Evolutionary conservation across 1,140 invertebrate genomes (phyloP).

Genomic region (Leucophenga varia): DNA sequence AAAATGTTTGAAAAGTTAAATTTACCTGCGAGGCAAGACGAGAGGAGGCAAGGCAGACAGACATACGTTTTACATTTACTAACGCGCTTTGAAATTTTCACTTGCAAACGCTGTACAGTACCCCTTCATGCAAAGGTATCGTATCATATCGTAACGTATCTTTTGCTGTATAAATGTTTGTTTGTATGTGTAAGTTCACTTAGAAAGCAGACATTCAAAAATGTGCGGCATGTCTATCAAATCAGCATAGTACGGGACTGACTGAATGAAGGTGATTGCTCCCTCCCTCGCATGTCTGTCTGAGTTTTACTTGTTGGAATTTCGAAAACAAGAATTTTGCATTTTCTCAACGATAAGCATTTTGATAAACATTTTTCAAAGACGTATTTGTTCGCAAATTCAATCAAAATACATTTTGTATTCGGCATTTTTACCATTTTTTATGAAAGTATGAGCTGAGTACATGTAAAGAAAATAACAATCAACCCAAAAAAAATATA

Average conservation of each 20-base stretch:
- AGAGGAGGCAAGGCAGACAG: slow-evolving; percentile 31
- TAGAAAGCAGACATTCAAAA: slow-evolving; percentile 42
- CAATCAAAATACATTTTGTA: no score
- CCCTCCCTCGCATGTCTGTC: background rate
- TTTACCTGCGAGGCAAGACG: slow-evolving; percentile 46
- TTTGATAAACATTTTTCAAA: slow-evolving; percentile 40
- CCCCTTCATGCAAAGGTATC: no score
- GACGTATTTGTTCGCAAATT: no score
- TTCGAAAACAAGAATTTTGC: slow-evolving; percentile 45
- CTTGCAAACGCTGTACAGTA: no score
- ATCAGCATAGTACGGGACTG: no score
- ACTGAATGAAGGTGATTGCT: slow-evolving; percentile 2
- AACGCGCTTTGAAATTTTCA: no score
- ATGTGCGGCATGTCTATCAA: slow-evolving; percentile 38
- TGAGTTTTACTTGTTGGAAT: slow-evolving; percentile 22
- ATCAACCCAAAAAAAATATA: no score
- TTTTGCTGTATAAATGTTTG: background rate
- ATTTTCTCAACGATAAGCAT: slow-evolving; percentile 46
- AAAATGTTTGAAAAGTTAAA: slow-evolving; percentile 28
- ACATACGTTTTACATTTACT: no score
- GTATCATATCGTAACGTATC: no score
- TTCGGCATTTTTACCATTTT: no score
- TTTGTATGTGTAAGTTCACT: slow-evolving; percentile 21
- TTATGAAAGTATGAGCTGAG: no score
- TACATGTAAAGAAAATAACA: no score